A percentile compares a stretch with the other conserved stretches of the same genome.
These are phyloP conservation scores for Tenodera sinensis DNA, from an alignment of 2,888 invertebrate genomes.

Conservation along the genomic window DNA sequence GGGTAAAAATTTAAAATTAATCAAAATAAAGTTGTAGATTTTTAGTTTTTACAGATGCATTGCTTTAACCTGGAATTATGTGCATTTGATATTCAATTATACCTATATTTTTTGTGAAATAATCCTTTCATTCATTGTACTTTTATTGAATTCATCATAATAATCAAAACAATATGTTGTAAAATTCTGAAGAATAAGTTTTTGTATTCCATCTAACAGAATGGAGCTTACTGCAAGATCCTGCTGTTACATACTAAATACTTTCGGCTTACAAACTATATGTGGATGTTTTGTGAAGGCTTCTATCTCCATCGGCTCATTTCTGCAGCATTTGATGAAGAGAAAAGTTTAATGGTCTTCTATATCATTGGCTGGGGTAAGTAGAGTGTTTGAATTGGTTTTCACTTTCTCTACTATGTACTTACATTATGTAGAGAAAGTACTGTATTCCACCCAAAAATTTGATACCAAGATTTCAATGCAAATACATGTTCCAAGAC, in stretches of 20 bases:
- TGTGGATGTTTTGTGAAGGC: slow-evolving; percentile 51
- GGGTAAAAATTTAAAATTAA: too few relatives aligned
- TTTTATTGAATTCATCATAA: background rate
- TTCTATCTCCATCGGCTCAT: slow-evolving; percentile 49
- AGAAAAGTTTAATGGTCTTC: slow-evolving; percentile 41
- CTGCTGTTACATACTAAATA: slow-evolving; percentile 41
- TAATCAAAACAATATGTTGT: background rate
- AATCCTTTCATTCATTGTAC: background rate
- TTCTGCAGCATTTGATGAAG: slow-evolving; percentile 45
- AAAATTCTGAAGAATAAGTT: background rate
- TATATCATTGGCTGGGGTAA: slow-evolving; percentile 50
- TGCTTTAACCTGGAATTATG: too few relatives aligned
- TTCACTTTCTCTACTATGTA: too few relatives aligned
- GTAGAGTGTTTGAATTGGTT: slow-evolving; percentile 19
- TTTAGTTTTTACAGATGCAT: too few relatives aligned
- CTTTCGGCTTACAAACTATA: slow-evolving; percentile 46
- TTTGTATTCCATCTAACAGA: slow-evolving; percentile 33
- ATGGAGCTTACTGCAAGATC: slow-evolving; percentile 37
- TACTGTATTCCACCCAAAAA: too few relatives aligned
- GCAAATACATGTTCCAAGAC: too few relatives aligned
- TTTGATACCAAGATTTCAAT: too few relatives aligned
- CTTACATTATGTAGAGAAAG: too few relatives aligned
- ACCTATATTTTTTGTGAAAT: too few relatives aligned
- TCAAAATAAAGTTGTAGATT: too few relatives aligned
- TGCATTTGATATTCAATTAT: too few relatives aligned